A percentile compares a stretch with the other conserved stretches of the same genome.
Evolutionary conservation across 1,140 invertebrate species (phyloP).

Genomic region (Nylanderia fulva): DNA sequence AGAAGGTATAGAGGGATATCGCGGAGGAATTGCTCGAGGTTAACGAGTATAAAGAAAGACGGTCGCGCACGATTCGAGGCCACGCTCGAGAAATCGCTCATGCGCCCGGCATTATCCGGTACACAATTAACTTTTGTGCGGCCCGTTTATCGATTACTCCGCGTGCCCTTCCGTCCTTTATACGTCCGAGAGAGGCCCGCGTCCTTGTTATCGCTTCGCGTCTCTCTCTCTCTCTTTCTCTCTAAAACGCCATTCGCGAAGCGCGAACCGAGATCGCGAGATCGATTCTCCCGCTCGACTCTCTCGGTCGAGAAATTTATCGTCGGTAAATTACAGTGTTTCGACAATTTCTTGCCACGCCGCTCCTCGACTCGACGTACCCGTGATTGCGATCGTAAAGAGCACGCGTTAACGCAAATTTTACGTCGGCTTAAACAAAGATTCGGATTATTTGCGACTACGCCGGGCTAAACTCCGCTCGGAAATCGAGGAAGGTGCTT

Average conservation of each 20-base stretch:
- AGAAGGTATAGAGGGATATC: constrained; percentile 20
- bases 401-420: constrained; percentile 64
- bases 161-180: constrained; percentile 10
- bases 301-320: constrained; percentile 67
- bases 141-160: constrained; percentile 2
- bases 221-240: not conserved
- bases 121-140: constrained; percentile 50
- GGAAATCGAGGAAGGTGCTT: not conserved
- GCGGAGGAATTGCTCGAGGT: constrained; percentile 37
- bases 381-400: constrained; percentile 66
- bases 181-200: not conserved
- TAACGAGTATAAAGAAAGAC: constrained; percentile 60
- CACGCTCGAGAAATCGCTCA: constrained; percentile 55
- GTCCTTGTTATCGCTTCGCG: constrained; percentile 44
- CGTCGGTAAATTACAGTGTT: constrained; percentile 66
- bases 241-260: not conserved
- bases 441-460: constrained; percentile 33
- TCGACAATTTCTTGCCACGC: constrained; percentile 51
- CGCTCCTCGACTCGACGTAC: not conserved
- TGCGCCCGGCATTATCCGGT: constrained; percentile 16
- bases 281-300: constrained; percentile 36
- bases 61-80: constrained; percentile 47
- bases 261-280: constrained; percentile 45
- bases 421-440: constrained; percentile 63
- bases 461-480: not conserved